phyloP scores from a whole-genome alignment of 2,888 invertebrate genomes.

The Cistogaster globosa region DNA sequence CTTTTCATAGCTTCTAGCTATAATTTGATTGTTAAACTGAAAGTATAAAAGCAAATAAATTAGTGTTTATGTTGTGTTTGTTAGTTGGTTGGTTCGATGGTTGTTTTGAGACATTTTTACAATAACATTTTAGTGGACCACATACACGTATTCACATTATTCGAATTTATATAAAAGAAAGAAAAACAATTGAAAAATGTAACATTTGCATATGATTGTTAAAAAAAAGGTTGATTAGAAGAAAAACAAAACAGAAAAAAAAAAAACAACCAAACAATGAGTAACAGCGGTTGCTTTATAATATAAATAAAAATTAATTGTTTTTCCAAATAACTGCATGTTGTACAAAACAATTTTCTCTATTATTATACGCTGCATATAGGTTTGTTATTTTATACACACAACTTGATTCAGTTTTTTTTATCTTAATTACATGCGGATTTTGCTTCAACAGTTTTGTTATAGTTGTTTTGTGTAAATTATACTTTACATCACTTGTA shows the following conservation, averaged over 20 bases:
- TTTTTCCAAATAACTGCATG: constrained; percentile 56
- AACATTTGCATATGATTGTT: constrained; percentile 64
- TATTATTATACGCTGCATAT: constrained; percentile 23
- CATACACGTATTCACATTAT: constrained; percentile 60
- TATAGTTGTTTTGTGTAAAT: constrained; percentile 37
- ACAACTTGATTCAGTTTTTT: constrained; percentile 9
- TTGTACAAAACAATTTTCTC: not conserved
- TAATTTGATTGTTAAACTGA: constrained; percentile 62
- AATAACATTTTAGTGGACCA: constrained; percentile 58
- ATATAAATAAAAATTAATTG: constrained; percentile 67
- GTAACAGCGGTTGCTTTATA: constrained; percentile 35
- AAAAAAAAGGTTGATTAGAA: constrained; percentile 22
- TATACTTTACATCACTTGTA: constrained; percentile 20
- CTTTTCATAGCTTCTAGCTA: constrained; percentile 40
- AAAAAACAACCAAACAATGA: constrained; percentile 41
- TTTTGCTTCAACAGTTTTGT: constrained; percentile 29
- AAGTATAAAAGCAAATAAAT: constrained; percentile 40
- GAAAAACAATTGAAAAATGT: constrained; percentile 38
- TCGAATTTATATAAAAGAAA: constrained; percentile 8
- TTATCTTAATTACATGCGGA: constrained; percentile 22
- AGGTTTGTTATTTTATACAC: not conserved
- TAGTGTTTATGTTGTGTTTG: constrained; percentile 21
- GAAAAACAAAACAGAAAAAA: constrained; percentile 19
- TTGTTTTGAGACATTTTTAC: constrained; percentile 38
- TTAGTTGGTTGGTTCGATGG: not conserved